A percentile compares a stretch with the other conserved stretches of the same genome.
Evolutionary conservation across 2,888 invertebrate genomes (phyloP).

Genomic region (Drosophila borborema): DNA sequence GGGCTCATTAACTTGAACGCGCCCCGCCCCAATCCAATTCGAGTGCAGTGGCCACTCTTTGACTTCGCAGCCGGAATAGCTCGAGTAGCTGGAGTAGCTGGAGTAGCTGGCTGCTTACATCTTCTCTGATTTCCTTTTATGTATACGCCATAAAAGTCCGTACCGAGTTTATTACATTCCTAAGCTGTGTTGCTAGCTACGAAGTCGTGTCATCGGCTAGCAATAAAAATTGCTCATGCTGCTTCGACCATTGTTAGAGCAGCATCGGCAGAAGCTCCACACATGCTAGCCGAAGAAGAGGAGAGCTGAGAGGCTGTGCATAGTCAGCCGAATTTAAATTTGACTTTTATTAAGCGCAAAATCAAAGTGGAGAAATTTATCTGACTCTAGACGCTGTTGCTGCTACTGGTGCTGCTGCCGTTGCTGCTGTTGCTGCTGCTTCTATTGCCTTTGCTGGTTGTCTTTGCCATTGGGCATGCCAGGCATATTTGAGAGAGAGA

Average conservation of each 20-base stretch:
- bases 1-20: conserved; percentile 60
- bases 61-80: conserved; percentile 35
- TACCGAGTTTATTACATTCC: conserved; percentile 73
- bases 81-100: conserved; percentile 19
- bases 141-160: conserved; percentile 66
- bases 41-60: conserved; percentile 52
- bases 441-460: background rate
- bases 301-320: conserved; percentile 34
- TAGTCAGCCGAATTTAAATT: conserved; percentile 80
- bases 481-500: conserved; percentile 59
- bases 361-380: conserved; percentile 77
- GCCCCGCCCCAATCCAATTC: conserved; percentile 3
- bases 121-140: conserved; percentile 73
- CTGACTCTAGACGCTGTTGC: conserved; percentile 40
- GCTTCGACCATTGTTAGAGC: conserved; percentile 26
- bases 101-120: conserved; percentile 28
- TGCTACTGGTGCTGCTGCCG: background rate
- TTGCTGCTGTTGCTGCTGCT: background rate
- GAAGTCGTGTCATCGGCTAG: conserved; percentile 70
- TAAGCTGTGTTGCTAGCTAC: conserved; percentile 56
- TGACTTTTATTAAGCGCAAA: conserved; percentile 79
- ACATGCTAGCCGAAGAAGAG: conserved; percentile 23
- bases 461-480: conserved; percentile 57
- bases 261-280: conserved; percentile 25
- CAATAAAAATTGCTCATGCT: conserved; percentile 56